Conservation (phyloP, 2,888 invertebrate genomes). For the Hymenopus coronatus region DNA sequence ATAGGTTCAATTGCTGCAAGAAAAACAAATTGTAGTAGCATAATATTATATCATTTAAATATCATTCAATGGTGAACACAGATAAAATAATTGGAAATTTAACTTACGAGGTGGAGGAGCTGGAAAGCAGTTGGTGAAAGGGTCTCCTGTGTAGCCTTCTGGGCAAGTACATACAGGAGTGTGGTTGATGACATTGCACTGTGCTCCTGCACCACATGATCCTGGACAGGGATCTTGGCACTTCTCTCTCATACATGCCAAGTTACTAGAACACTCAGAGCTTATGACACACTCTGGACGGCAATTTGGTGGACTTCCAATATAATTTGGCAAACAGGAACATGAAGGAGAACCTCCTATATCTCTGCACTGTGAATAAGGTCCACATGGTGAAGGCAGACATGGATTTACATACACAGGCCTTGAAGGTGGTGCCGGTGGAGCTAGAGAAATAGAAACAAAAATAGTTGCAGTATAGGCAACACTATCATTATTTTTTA, state of each 20-base stretch:
- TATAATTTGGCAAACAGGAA: conserved; percentile 44
- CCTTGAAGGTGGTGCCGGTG: neutral
- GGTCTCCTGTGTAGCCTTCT: conserved; percentile 71
- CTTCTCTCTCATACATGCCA: conserved; percentile 69
- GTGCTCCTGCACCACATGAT: conserved; percentile 69
- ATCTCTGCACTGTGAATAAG: conserved; percentile 60
- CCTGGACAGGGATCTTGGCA: conserved; percentile 76
- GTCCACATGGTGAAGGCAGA: conserved; percentile 65
- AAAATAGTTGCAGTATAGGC: too few relatives aligned
- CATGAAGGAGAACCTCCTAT: conserved; percentile 41
- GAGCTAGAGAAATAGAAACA: neutral
- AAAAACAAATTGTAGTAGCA: neutral
- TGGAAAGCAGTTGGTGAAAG: conserved; percentile 65
- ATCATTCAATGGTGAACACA: neutral
- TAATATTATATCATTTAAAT: neutral
- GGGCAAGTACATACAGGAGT: conserved; percentile 74
- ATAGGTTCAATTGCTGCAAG: conserved; percentile 47
- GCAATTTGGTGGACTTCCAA: conserved; percentile 54
- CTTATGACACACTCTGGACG: conserved; percentile 71
- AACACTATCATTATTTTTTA: too few relatives aligned
- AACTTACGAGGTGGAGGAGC: conserved; percentile 57
- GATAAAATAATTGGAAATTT: neutral
- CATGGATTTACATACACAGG: conserved; percentile 49
- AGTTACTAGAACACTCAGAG: conserved; percentile 68
- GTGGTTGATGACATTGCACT: conserved; percentile 72